These are phyloP conservation scores for Slavum lentiscoides DNA, from an alignment of 2,888 invertebrate species.

Conservation along the genomic window DNA sequence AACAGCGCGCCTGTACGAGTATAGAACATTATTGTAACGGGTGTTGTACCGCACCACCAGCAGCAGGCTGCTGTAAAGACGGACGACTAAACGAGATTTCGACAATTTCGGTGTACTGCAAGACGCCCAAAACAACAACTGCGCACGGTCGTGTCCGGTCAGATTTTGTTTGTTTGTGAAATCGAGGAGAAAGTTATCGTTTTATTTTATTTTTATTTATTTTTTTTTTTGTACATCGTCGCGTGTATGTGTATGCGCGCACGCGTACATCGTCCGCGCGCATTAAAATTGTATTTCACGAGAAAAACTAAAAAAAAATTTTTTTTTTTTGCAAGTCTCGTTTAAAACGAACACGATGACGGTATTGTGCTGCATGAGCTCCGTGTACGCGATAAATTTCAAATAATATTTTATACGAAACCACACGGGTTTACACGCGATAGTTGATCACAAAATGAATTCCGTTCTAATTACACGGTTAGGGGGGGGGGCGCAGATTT, in stretches of 20 bases:
- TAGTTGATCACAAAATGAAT: too few relatives aligned
- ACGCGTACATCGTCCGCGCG: background rate
- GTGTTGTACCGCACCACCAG: too few relatives aligned
- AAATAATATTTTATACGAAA: too few relatives aligned
- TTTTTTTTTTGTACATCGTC: background rate
- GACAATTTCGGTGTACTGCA: background rate
- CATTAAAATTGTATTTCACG: too few relatives aligned
- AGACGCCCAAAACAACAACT: background rate
- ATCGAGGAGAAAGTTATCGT: constrained; percentile 20
- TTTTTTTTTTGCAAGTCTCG: background rate
- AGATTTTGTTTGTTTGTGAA: background rate
- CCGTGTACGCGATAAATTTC: too few relatives aligned
- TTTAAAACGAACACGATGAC: background rate
- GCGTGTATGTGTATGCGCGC: background rate
- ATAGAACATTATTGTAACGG: too few relatives aligned
- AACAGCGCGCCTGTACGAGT: too few relatives aligned
- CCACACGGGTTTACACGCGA: too few relatives aligned
- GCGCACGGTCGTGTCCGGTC: background rate
- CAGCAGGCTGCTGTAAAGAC: too few relatives aligned
- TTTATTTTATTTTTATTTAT: background rate
- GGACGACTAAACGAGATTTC: background rate
- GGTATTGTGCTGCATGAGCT: too few relatives aligned
- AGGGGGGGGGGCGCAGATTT: too few relatives aligned
- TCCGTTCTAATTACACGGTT: too few relatives aligned
- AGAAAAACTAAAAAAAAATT: background rate